Evolutionary conservation across 2,888 invertebrate genomes (phyloP).

Genomic region (Apantesis nais): DNA sequence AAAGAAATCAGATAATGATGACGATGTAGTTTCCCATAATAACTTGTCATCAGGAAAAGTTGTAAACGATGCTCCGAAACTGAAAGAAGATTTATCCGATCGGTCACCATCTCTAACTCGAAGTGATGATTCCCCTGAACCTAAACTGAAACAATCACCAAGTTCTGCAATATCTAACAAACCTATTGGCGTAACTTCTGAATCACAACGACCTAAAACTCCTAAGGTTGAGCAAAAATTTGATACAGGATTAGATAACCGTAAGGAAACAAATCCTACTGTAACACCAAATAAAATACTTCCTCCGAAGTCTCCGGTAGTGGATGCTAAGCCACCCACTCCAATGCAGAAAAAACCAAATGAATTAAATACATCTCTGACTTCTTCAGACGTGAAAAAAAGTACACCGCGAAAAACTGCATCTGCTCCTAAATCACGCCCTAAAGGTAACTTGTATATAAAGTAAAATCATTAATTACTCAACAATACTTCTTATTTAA

Average conservation of each 20-base stretch:
- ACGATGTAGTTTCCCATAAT: slow-evolving; percentile 76
- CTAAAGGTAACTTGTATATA: slow-evolving; percentile 72
- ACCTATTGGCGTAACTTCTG: slow-evolving; percentile 64
- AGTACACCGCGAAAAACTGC: slow-evolving; percentile 74
- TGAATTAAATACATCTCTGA: slow-evolving; percentile 67
- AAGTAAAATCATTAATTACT: background rate
- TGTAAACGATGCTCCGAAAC: slow-evolving; percentile 51
- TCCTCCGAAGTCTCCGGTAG: slow-evolving; percentile 64
- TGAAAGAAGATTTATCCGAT: slow-evolving; percentile 71
- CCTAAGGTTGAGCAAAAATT: slow-evolving; percentile 68
- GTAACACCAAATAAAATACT: slow-evolving; percentile 58
- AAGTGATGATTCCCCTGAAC: slow-evolving; percentile 82
- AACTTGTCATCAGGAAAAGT: slow-evolving; percentile 57
- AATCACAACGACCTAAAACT: slow-evolving; percentile 73
- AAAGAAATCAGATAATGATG: slow-evolving; percentile 76
- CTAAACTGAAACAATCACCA: slow-evolving; percentile 63
- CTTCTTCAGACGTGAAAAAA: slow-evolving; percentile 66
- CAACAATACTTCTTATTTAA: slow-evolving; percentile 43
- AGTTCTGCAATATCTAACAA: slow-evolving; percentile 59
- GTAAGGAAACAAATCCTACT: slow-evolving; percentile 54
- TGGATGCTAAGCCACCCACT: slow-evolving; percentile 63
- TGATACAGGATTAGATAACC: slow-evolving; percentile 53
- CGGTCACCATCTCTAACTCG: slow-evolving; percentile 81
- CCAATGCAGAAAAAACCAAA: slow-evolving; percentile 70
- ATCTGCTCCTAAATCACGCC: slow-evolving; percentile 76